Evolutionary conservation across 2,797 vertebrate species (phyloP).

Genomic region (Gymnodraco acuticeps): DNA sequence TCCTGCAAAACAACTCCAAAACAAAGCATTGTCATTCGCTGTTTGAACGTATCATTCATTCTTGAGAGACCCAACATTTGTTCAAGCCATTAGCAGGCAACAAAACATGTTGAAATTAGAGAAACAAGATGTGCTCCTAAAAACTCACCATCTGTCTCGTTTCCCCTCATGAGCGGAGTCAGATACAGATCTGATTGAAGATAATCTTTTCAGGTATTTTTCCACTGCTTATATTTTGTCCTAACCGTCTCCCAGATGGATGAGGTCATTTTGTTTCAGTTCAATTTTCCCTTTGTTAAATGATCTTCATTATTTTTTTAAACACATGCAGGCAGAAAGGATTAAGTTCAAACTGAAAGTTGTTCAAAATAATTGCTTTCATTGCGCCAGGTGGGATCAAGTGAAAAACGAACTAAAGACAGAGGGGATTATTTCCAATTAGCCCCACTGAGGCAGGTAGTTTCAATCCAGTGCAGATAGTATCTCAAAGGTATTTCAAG

Average conservation of each 20-base stretch:
- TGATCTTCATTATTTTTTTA: neutral
- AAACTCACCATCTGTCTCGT: conserved; percentile 13
- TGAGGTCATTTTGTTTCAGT: conserved; percentile 1
- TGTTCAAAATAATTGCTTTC: conserved; percentile 20
- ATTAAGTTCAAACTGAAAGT: conserved; percentile 14
- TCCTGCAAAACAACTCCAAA: neutral
- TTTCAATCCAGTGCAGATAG: conserved; percentile 29
- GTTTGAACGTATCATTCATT: neutral
- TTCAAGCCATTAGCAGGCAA: neutral
- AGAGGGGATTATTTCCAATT: conserved; percentile 38
- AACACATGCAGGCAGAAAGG: neutral
- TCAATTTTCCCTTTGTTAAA: neutral
- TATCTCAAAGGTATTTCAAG: conserved; percentile 30
- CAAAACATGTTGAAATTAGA: neutral
- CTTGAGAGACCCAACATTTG: neutral
- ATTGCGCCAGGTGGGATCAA: conserved; percentile 30
- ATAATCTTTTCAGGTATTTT: neutral
- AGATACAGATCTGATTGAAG: neutral
- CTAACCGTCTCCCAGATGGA: neutral
- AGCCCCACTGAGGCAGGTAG: conserved; percentile 4
- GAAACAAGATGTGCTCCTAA: neutral
- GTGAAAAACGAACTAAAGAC: conserved; percentile 24
- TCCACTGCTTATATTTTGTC: neutral
- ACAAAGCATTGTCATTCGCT: neutral
- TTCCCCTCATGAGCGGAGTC: neutral